A percentile compares a stretch with the other conserved stretches of the same genome.
Evolutionary conservation across 2,797 vertebrate genomes (phyloP).

Genomic region (Hoplostethus mediterraneus): DNA sequence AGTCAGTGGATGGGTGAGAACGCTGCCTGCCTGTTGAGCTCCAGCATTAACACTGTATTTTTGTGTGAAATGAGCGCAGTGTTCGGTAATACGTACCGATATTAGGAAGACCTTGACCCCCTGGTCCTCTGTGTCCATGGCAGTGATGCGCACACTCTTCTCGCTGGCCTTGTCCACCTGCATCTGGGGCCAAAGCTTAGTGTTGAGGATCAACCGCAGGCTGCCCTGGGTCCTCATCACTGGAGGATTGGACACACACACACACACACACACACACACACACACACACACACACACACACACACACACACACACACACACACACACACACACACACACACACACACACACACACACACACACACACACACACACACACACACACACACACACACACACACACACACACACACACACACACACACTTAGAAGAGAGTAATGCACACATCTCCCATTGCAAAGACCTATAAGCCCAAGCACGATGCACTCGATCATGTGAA

Average conservation of each 20-base stretch:
- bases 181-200: constrained; percentile 99
- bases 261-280: constrained; percentile 12
- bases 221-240: constrained; percentile 99
- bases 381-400: constrained; percentile 13
- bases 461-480: too few relatives aligned
- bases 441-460: too few relatives aligned
- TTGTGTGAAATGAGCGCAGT: too few relatives aligned
- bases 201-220: constrained; percentile 97
- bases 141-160: constrained; percentile 97
- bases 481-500: too few relatives aligned
- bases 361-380: not conserved
- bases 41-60: too few relatives aligned
- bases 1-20: too few relatives aligned
- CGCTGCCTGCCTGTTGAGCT: too few relatives aligned
- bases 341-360: too few relatives aligned
- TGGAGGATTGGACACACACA: constrained; percentile 61
- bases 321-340: constrained; percentile 10
- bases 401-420: too few relatives aligned
- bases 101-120: constrained; percentile 99
- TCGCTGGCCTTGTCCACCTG: constrained; percentile 99
- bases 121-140: constrained; percentile 99
- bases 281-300: too few relatives aligned
- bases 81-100: constrained; percentile 85
- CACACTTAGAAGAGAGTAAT: too few relatives aligned
- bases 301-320: not conserved